Conservation (phyloP, 2,888 invertebrate genomes). For the Fabriciana adippe region DNA sequence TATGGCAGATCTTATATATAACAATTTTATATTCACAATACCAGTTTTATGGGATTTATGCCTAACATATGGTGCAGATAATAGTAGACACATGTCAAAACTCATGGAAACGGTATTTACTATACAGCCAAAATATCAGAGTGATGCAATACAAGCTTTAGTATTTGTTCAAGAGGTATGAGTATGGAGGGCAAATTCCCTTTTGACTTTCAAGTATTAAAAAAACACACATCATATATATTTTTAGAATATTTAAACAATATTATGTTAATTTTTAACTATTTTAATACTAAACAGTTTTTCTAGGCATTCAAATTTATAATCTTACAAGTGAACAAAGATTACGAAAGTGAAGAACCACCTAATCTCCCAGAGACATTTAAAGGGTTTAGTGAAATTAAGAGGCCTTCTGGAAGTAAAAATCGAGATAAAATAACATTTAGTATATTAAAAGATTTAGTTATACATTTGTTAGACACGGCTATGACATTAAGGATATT, state of each 20-base stretch:
- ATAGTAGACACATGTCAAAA: slow-evolving; percentile 82
- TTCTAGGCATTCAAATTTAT: slow-evolving; percentile 76
- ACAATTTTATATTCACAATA: slow-evolving; percentile 91
- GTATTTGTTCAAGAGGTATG: slow-evolving; percentile 78
- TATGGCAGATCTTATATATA: slow-evolving; percentile 87
- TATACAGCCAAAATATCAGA: slow-evolving; percentile 85
- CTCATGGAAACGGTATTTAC: slow-evolving; percentile 86
- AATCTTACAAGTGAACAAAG: slow-evolving; percentile 77
- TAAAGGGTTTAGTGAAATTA: slow-evolving; percentile 71
- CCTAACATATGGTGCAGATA: slow-evolving; percentile 87
- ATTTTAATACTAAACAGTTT: slow-evolving; percentile 26
- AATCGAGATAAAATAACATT: slow-evolving; percentile 65
- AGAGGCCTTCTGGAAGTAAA: slow-evolving; percentile 56
- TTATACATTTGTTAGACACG: slow-evolving; percentile 86
- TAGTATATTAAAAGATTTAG: slow-evolving; percentile 83
- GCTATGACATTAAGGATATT: slow-evolving; percentile 86
- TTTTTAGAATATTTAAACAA: neutral
- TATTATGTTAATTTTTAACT: slow-evolving; percentile 1
- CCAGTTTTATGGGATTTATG: slow-evolving; percentile 91
- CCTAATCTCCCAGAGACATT: slow-evolving; percentile 76
- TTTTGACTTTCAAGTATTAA: no score
- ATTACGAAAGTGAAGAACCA: slow-evolving; percentile 68
- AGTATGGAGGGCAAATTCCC: neutral
- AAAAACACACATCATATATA: no score
- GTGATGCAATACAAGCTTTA: slow-evolving; percentile 81